Base-by-base conservation (phyloP, 1,140 invertebrate genomes). In the Caenorhabditis brenneri region DNA sequence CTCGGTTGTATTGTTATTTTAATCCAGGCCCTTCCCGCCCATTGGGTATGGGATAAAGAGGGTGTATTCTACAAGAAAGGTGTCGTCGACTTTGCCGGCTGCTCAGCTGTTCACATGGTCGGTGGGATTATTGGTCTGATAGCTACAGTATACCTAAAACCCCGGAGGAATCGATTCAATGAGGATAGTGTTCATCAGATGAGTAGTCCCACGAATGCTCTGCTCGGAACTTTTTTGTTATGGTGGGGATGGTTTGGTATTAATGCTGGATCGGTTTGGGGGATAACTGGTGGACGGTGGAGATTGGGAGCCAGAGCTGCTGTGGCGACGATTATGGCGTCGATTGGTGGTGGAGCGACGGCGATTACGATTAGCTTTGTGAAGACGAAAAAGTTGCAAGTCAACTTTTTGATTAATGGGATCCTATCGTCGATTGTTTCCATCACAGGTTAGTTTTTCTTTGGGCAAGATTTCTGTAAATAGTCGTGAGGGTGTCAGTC, bases 231-330 rank as follows among this genome's bases (percentile, higher is more conserved):
- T 0, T 97, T 97, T 89, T 95, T 97, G 24, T 92, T 97, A 3
- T 97, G 96, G 96, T 97, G 95, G 95, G 95, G 95, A 0, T 97
- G 95, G 95, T 91, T 96, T 49, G 95, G 95, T 1, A 96, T 97
- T 88, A 97, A 97, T 91, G 96, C 95, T 78, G 95, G 95, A 81
- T 92, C 92, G 46, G 91, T 91, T 29, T 93, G 93, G 87, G 91
- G 94, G 91, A 92, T 94, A n/a, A 93, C 93, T 65, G 94, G 93
- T 1, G 93, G 93, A 15, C 94, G 94, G 91, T 95, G 95, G 95
- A 93, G 95, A 88, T 96, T 95, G 90, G 95, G 95, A 0, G 95
- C 95, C 0, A 87, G 90, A 85, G 95, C 95, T 0, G 95, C 95
- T 0, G 95, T 96, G 0, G 95, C 95, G 91, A 96, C 96, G 0